Conservation (phyloP, 2,888 invertebrate genomes). For the Harpalus rubripes region DNA sequence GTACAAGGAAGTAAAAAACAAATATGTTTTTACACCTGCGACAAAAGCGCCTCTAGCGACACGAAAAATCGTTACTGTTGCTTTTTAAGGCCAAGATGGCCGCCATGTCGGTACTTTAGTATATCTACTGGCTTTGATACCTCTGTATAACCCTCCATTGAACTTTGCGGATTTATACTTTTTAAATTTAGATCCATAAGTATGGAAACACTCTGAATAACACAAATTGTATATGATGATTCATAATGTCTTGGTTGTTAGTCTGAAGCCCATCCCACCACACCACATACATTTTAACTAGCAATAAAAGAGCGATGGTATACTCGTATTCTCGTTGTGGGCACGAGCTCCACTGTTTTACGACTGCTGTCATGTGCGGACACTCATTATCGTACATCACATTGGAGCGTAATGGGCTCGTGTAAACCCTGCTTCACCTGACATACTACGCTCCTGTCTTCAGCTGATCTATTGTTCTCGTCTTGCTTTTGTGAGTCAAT, state of each 20-base stretch:
- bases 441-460: constrained; percentile 25
- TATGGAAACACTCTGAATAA: no score
- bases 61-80: no score
- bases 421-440: constrained; percentile 41
- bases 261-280: neutral
- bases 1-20: no score
- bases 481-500: neutral
- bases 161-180: no score
- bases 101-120: no score
- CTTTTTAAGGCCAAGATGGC: no score
- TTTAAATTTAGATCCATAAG: no score
- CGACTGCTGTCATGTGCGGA: constrained; percentile 43
- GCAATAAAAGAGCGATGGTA: neutral
- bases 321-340: neutral
- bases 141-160: no score
- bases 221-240: neutral
- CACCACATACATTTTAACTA: neutral
- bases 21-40: no score
- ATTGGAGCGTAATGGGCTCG: constrained; percentile 38
- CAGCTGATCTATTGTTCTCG: constrained; percentile 19
- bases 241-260: neutral
- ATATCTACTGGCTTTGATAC: no score
- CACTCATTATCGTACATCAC: constrained; percentile 61
- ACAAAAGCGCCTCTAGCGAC: no score
- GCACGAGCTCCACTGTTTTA: constrained; percentile 54